Conservation (phyloP, 2,888 invertebrate genomes). For the Cephus runcator region DNA sequence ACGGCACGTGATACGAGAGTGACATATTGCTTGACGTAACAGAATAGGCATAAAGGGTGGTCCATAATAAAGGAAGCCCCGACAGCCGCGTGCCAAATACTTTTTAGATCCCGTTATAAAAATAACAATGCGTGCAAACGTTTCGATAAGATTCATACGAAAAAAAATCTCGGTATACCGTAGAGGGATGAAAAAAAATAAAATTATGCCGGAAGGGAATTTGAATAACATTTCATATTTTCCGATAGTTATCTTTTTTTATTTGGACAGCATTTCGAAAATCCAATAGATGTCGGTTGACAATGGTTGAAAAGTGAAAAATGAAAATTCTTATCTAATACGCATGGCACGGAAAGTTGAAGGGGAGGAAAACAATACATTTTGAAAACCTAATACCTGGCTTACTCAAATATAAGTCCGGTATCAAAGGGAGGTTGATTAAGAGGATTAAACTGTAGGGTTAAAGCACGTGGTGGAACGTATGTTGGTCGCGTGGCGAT, state of each 20-base stretch:
- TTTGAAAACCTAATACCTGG: slow-evolving; percentile 23
- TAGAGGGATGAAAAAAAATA: background rate
- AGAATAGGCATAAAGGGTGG: background rate
- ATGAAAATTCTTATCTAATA: no score
- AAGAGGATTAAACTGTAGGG: slow-evolving; percentile 34
- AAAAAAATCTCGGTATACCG: background rate
- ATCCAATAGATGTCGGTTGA: background rate
- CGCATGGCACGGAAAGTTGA: background rate
- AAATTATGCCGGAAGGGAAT: background rate
- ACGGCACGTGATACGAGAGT: background rate
- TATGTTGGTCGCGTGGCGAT: slow-evolving; percentile 21
- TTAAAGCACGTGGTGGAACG: slow-evolving; percentile 16
- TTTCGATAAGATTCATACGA: background rate
- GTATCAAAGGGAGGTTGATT: slow-evolving; percentile 37
- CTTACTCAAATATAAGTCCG: slow-evolving; percentile 28
- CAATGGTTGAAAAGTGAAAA: no score
- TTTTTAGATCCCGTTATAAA: background rate
- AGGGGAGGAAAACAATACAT: slow-evolving; percentile 28
- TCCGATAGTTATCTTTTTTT: background rate
- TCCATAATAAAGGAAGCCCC: background rate
- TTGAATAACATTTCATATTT: background rate
- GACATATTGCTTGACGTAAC: background rate
- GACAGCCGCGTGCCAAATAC: background rate
- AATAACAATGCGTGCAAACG: background rate
- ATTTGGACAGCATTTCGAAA: background rate